Conservation (phyloP, 1,140 invertebrate species). For the Prorops nasuta region DNA sequence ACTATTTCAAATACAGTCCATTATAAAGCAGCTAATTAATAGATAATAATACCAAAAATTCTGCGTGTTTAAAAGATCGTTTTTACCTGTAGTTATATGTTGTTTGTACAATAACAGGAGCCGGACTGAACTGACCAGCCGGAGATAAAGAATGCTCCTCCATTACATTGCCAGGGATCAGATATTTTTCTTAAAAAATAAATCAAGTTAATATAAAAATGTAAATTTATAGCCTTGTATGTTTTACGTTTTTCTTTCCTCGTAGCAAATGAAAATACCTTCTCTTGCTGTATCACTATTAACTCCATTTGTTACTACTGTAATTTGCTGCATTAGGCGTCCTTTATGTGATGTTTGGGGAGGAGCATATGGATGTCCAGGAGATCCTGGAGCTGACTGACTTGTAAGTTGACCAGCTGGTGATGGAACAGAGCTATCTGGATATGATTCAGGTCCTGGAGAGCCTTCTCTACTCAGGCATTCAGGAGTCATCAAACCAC, state of each 20-base stretch:
- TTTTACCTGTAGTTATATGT: conserved; percentile 56
- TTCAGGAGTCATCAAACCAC: conserved; percentile 84
- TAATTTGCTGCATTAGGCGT: conserved; percentile 62
- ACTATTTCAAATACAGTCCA: no score
- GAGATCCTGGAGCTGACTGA: conserved; percentile 72
- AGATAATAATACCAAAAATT: no score
- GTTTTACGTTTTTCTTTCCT: conserved; percentile 1
- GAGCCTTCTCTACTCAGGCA: conserved; percentile 83
- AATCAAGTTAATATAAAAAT: conserved; percentile 6
- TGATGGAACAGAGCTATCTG: conserved; percentile 58
- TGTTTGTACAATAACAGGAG: conserved; percentile 60
- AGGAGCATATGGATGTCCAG: conserved; percentile 58
- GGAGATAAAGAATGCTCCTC: conserved; percentile 56
- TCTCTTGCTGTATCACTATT: conserved; percentile 59
- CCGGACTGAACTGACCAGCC: conserved; percentile 54
- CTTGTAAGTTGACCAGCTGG: conserved; percentile 60
- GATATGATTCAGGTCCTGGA: conserved; percentile 66
- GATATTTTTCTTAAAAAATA: conserved; percentile 52
- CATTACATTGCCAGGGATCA: conserved; percentile 51
- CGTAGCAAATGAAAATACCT: no score
- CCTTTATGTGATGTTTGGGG: conserved; percentile 55
- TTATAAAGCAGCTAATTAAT: no score
- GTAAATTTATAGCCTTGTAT: conserved; percentile 7
- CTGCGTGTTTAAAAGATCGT: no score
- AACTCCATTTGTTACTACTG: conserved; percentile 65